Percentiles rank a stretch among this genome's conserved stretches.
phyloP scores from a whole-genome alignment of 2,113 vertebrate genomes.

The Herpetotheres cachinnans region DNA sequence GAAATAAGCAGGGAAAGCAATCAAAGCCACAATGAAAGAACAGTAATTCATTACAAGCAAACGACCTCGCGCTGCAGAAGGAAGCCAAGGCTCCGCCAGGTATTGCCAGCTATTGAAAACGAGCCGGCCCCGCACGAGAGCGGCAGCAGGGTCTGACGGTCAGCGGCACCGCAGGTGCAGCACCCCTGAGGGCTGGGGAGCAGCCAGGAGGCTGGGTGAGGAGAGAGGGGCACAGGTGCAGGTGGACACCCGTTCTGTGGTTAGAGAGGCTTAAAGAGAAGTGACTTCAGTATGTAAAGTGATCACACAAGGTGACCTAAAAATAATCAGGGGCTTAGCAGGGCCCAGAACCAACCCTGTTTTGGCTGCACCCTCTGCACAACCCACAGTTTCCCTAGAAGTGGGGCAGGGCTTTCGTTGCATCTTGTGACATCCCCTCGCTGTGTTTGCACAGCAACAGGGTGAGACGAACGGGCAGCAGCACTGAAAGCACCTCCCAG shows the following conservation, averaged over 20 bases:
- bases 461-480: background rate
- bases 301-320: background rate
- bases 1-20: background rate
- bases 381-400: background rate
- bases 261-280: background rate
- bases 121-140: rapidly evolving
- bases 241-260: background rate
- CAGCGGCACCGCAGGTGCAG: background rate
- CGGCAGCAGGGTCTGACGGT: background rate
- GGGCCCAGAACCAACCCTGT: background rate
- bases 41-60: background rate
- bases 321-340: background rate
- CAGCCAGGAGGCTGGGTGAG: background rate
- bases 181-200: background rate
- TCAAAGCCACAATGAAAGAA: background rate
- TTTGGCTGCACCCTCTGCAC: background rate
- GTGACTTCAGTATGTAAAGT: background rate
- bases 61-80: background rate
- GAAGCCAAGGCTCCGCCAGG: background rate
- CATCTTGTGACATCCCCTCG: rapidly evolving
- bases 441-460: background rate
- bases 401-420: background rate
- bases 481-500: background rate
- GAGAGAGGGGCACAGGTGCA: rapidly evolving
- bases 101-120: no score